Evolutionary conservation across 2,113 vertebrate species (phyloP).

Genomic region (Campylomormyrus tamandua): DNA sequence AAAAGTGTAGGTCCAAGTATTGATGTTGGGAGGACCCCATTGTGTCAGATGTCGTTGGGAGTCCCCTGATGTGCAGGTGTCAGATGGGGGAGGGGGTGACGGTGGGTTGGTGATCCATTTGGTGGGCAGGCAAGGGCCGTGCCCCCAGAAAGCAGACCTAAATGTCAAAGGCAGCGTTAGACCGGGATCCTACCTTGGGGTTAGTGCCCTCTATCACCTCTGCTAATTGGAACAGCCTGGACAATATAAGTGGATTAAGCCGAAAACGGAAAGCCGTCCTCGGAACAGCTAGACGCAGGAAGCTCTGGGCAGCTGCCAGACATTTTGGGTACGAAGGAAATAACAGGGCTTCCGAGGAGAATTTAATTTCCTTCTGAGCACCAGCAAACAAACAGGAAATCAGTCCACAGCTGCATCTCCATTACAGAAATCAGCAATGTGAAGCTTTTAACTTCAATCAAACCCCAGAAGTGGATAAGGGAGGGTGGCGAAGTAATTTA

Average conservation of each 20-base stretch:
- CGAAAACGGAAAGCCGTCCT: conserved; percentile 20
- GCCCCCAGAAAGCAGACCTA: neutral
- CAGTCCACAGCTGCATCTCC: neutral
- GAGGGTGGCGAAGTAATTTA: neutral
- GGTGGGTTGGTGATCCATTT: neutral
- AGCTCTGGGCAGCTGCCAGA: conserved; percentile 10
- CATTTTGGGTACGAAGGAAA: conserved; percentile 16
- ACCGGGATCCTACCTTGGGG: neutral
- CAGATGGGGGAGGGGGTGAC: neutral
- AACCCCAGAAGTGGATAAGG: conserved; percentile 29
- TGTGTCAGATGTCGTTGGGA: neutral
- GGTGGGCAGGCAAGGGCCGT: neutral
- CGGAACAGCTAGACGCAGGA: neutral
- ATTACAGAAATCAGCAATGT: neutral
- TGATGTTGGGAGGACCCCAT: neutral
- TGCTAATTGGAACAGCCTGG: conserved; percentile 16
- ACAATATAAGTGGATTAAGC: conserved; percentile 24
- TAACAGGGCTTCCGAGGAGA: neutral
- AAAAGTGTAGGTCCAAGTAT: too few relatives aligned
- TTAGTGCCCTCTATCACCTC: neutral
- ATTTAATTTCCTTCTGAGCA: conserved; percentile 22
- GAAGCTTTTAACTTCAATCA: neutral
- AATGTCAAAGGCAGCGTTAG: neutral
- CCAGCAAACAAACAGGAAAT: neutral
- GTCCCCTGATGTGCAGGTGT: neutral